Evolutionary conservation across 1,140 invertebrate genomes (phyloP).

Genomic region (Proctacanthus coquilletti): DNA sequence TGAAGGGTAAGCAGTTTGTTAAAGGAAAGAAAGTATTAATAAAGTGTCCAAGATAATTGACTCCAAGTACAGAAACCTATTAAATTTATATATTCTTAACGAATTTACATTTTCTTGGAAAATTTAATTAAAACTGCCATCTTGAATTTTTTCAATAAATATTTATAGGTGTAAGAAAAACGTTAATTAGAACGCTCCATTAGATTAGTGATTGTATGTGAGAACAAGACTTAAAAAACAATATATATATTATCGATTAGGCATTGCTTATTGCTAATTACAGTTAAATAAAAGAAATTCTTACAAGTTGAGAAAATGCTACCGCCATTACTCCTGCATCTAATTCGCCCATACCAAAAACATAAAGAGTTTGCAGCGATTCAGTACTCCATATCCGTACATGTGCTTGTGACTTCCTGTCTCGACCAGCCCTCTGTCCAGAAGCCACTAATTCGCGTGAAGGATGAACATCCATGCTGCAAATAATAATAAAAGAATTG

Average conservation of each 20-base stretch:
- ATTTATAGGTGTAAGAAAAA: slow-evolving; percentile 3
- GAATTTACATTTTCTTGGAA: no score
- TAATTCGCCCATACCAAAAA: slow-evolving; percentile 83
- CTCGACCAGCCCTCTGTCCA: slow-evolving; percentile 67
- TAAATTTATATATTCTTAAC: no score
- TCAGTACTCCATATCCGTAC: slow-evolving; percentile 90
- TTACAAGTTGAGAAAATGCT: slow-evolving; percentile 75
- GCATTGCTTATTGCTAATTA: neutral
- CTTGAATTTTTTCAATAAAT: no score
- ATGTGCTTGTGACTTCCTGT: slow-evolving; percentile 74
- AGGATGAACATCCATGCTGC: slow-evolving; percentile 76
- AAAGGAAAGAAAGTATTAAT: no score
- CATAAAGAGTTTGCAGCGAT: slow-evolving; percentile 76
- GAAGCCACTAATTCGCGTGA: slow-evolving; percentile 80
- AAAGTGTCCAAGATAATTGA: no score
- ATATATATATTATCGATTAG: neutral
- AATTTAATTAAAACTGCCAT: no score
- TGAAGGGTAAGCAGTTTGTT: no score
- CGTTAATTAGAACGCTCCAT: neutral
- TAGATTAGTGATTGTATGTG: neutral
- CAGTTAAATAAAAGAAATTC: slow-evolving; percentile 7
- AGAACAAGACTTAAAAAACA: neutral
- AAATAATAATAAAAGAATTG: slow-evolving; percentile 7
- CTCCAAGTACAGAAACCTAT: no score
- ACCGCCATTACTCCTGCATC: slow-evolving; percentile 78